Evolutionary conservation across 2,113 vertebrate genomes (phyloP), one percentile per base, ranked within the genome.

Genomic region (Dascyllus trimaculatus): DNA sequence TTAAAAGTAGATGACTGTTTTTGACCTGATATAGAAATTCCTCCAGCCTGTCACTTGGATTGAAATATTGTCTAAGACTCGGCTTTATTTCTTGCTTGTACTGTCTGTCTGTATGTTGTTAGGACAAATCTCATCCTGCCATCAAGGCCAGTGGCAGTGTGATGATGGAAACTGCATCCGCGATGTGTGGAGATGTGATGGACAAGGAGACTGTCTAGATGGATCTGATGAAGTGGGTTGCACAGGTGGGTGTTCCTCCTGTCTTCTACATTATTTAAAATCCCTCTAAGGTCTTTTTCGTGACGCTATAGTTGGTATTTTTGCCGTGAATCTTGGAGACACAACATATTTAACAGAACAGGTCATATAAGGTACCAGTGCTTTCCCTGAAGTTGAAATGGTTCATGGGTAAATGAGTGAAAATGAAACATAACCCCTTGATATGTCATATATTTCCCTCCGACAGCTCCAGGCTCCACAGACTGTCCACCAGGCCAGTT

Each of bases 191-290:
- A 91, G 89, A 43, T 98, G 97, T 10, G 96, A 98, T 1, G 96
- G 95, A 4, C 43, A 43, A 1, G 90, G 94, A 6, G 97, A 99
- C 92, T 98, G 97, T 84, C 70, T 92, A 71, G 97, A 99, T 82
- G 96, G 96, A 43, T 97, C 97, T 0, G 97, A 98, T 85, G 97
- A 99, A 84, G 93, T 92, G 56, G 90, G 95, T 22, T 98, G 97
- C 22, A 5, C 17, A n/a, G 93, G 97, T 96, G 75, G 0, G 94
- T 43, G 1, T 2, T n/a, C 5, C 17, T 38, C 40, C 40, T 43
- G 40, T 40, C 38, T 0, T 40, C 38, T 5, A 40, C 8, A 13
- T 40, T 40, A 40, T 13, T 40, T 40, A 40, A 13, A 40, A 2
- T 40, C 11, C 9, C 1, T 40, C 22, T 53, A 4, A 18, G 48